Evolutionary conservation across 2,888 invertebrate genomes (phyloP), one percentile per base, ranked within the genome.

Genomic region (Ferdinandea cuprea): DNA sequence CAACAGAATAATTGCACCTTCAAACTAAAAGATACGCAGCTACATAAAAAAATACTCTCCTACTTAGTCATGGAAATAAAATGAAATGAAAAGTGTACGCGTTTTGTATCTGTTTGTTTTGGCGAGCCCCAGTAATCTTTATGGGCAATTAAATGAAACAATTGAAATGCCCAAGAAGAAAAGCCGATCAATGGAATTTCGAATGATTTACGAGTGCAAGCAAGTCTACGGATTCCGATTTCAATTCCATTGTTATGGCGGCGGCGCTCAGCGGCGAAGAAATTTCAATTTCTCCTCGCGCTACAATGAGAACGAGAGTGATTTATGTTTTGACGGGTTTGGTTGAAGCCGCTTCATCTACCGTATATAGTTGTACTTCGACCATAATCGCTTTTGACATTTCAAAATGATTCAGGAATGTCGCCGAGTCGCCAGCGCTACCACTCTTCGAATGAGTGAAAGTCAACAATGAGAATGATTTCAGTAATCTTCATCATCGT

Each of bases 41-140:
- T 28, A 13, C 11, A 19, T 9, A 44, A 9, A 17, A 19, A 3
- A 44, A 5, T 2, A 44, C 4, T 17, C 19, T 17, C 19, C 9
- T 19, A 40, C 40, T 19, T 44, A 44, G 19, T 21, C 44, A 44
- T 17, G 7, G 13, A 15, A 15, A n/a, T 15, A 15, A 58, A 74
- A 69, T 63, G 63, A 80, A 80, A 80, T 58, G 25, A 69, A 81
- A 76, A 81, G 80, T 81, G 58, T 73, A 25, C 17, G 17, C 71
- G 37, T 8, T 48, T 74, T 25, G 28, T 8, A n/a, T 40, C 40
- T 52, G 59, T 68, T 54, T 68, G 52, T 35, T 50, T 37, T 59
- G 50, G 32, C 37, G 73, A 30, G 25, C 44, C 17, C 25, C 52
- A 17, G 11, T 32, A 52, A 44, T 54, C 46, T 68, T 77, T 77